phyloP scores from a whole-genome alignment of 2,888 invertebrate species.

The Parnassius orleans region DNA sequence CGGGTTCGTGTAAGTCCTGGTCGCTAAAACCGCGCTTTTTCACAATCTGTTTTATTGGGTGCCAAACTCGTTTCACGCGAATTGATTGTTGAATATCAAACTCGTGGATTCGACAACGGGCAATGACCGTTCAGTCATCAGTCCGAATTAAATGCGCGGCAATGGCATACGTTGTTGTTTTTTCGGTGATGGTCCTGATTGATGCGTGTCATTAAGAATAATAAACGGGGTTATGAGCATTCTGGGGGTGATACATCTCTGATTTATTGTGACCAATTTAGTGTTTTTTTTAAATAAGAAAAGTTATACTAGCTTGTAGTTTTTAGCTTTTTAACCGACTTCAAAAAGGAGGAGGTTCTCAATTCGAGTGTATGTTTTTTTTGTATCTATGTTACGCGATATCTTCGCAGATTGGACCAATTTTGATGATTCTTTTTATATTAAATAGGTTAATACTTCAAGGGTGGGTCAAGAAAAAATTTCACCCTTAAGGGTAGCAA shows the following conservation, averaged over 20 bases:
- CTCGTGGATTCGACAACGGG: conserved; percentile 14
- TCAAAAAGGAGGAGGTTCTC: no score
- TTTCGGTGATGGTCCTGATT: conserved; percentile 10
- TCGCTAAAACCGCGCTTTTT: conserved; percentile 42
- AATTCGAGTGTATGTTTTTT: no score
- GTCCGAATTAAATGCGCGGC: conserved; percentile 15
- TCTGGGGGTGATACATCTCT: background rate
- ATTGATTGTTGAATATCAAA: conserved; percentile 22
- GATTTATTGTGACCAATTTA: background rate
- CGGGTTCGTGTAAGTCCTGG: conserved; percentile 32
- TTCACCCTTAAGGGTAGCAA: no score
- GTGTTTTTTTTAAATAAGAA: background rate
- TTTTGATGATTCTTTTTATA: no score
- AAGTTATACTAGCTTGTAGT: no score
- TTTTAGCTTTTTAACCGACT: no score
- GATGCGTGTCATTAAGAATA: background rate
- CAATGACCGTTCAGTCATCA: conserved; percentile 20
- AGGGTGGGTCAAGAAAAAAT: no score
- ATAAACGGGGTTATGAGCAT: conserved; percentile 8
- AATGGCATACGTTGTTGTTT: conserved; percentile 12
- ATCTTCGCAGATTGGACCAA: no score
- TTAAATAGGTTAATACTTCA: no score
- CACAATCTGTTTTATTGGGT: conserved; percentile 37
- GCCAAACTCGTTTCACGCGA: conserved; percentile 38
- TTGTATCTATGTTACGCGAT: no score